Evolutionary conservation across 2,888 invertebrate species (phyloP).

Genomic region (Chloroclystis v-ata): DNA sequence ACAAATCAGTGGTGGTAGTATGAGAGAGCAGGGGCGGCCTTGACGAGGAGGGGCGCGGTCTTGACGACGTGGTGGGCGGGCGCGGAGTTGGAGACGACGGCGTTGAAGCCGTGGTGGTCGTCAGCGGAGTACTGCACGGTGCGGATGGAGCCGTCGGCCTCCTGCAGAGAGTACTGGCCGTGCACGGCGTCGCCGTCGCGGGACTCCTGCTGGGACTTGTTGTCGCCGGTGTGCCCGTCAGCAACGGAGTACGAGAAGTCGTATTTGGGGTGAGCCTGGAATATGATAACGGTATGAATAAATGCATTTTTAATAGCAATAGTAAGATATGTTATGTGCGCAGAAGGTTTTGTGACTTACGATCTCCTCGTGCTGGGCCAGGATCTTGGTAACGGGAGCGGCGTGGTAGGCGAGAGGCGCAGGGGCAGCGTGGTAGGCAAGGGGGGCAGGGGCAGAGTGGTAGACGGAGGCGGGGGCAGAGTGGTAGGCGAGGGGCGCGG

Average conservation of each 20-base stretch:
- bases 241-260: conserved; percentile 76
- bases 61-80: conserved; percentile 45
- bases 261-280: conserved; percentile 65
- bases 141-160: conserved; percentile 76
- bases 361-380: conserved; percentile 41
- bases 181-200: conserved; percentile 76
- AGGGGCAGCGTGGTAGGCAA: conserved; percentile 48
- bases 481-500: conserved; percentile 33
- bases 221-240: conserved; percentile 77
- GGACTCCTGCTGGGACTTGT: conserved; percentile 74
- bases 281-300: conserved; percentile 7
- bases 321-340: too few relatives aligned
- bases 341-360: conserved; percentile 33
- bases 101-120: conserved; percentile 71
- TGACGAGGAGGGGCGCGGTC: conserved; percentile 47
- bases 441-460: conserved; percentile 34
- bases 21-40: conserved; percentile 51
- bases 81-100: conserved; percentile 56
- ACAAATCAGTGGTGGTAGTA: conserved; percentile 51
- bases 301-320: neutral
- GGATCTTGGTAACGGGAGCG: conserved; percentile 33
- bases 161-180: conserved; percentile 74
- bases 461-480: conserved; percentile 33
- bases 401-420: conserved; percentile 34
- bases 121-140: conserved; percentile 77